Conservation (phyloP, 1,140 invertebrate genomes). For the Anagrus nilaparvatae region DNA sequence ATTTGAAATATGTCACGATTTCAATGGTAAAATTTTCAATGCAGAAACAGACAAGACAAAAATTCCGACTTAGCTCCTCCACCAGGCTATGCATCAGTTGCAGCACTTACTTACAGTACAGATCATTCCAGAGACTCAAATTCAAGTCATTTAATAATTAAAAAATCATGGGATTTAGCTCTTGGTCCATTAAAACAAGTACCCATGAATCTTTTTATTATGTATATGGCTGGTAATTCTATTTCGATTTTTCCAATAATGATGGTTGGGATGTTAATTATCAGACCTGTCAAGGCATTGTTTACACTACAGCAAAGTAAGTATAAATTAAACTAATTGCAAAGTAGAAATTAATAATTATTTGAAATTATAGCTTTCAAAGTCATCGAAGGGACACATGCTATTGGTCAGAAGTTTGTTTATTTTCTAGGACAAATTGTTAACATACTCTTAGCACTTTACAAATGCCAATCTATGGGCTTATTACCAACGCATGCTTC, state of each 20-base stretch:
- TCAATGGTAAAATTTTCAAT: slow-evolving; percentile 17
- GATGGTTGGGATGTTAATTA: slow-evolving; percentile 99
- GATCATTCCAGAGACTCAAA: slow-evolving; percentile 65
- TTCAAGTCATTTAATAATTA: slow-evolving; percentile 75
- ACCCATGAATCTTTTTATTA: slow-evolving; percentile 98
- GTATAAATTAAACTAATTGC: too few relatives aligned
- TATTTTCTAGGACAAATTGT: slow-evolving; percentile 92
- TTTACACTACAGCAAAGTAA: slow-evolving; percentile 77
- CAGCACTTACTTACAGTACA: slow-evolving; percentile 59
- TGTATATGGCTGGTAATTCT: slow-evolving; percentile 99
- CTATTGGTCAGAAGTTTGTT: slow-evolving; percentile 83
- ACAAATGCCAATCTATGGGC: slow-evolving; percentile 99
- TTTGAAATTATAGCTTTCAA: slow-evolving; percentile 63
- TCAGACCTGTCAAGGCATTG: slow-evolving; percentile 89
- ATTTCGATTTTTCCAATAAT: slow-evolving; percentile 99
- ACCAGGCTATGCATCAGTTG: slow-evolving; percentile 70
- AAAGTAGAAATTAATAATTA: background rate
- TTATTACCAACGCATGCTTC: slow-evolving; percentile 93
- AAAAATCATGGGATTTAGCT: slow-evolving; percentile 97
- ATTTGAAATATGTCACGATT: background rate
- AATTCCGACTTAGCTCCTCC: slow-evolving; percentile 56
- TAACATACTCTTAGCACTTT: slow-evolving; percentile 85
- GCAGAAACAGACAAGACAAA: slow-evolving; percentile 39
- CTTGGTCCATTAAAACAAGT: slow-evolving; percentile 89
- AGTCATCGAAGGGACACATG: slow-evolving; percentile 89